Evolutionary conservation across 2,113 vertebrate genomes (phyloP).

Genomic region (Psilopsiagon aurifrons): DNA sequence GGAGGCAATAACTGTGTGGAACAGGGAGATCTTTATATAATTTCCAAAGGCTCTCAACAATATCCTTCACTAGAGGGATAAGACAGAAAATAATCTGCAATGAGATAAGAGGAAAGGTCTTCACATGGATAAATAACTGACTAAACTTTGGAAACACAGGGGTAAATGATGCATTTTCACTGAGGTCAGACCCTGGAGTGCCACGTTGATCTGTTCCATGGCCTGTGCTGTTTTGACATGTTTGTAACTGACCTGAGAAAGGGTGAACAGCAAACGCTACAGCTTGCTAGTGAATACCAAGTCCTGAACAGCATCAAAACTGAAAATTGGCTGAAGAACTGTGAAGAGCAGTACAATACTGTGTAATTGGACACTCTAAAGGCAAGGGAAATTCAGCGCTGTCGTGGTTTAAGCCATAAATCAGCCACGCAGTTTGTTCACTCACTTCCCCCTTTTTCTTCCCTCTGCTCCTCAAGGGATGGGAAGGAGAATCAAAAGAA

Average conservation of each 20-base stretch:
- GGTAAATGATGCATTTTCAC: neutral
- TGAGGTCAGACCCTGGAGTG: neutral
- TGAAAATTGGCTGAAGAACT: neutral
- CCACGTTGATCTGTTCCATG: fast-evolving
- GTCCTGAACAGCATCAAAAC: neutral
- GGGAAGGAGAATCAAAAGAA: no score
- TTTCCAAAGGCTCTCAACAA: neutral
- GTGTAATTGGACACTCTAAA: neutral
- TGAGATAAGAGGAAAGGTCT: neutral
- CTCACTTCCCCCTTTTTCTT: no score
- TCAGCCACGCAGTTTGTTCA: no score
- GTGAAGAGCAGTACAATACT: neutral
- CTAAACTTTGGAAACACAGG: neutral
- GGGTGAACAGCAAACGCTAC: neutral
- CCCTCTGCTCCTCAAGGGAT: no score
- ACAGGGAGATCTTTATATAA: neutral
- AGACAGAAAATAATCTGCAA: neutral
- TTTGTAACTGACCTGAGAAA: neutral
- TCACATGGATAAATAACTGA: neutral
- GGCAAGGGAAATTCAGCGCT: neutral
- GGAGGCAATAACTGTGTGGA: neutral
- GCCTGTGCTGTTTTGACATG: neutral
- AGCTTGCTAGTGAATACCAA: neutral
- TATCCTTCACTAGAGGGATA: neutral
- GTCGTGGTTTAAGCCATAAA: no score